Evolutionary conservation across 1,140 invertebrate genomes (phyloP).

Genomic region (Drosophila nikananu): DNA sequence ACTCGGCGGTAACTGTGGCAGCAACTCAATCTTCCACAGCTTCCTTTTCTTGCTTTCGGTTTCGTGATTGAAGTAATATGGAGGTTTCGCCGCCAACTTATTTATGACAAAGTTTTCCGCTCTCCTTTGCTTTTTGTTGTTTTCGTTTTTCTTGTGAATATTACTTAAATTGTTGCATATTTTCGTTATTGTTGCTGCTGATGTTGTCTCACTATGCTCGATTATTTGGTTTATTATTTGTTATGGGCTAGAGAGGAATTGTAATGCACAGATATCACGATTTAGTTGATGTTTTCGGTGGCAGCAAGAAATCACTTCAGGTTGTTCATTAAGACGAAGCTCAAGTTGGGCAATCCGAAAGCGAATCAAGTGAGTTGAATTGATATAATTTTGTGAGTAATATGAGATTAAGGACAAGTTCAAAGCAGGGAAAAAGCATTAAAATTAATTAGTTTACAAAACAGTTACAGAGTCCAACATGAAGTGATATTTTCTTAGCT

Average conservation of each 20-base stretch:
- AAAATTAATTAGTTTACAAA: neutral
- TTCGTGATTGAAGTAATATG: conserved; percentile 75
- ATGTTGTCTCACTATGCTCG: conserved; percentile 46
- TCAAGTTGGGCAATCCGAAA: conserved; percentile 26
- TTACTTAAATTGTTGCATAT: conserved; percentile 68
- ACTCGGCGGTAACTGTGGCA: conserved; percentile 54
- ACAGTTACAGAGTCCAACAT: neutral
- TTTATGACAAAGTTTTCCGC: conserved; percentile 71
- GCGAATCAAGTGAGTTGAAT: conserved; percentile 14
- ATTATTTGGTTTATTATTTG: conserved; percentile 50
- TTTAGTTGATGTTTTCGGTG: conserved; percentile 54
- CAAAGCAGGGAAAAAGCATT: conserved; percentile 6
- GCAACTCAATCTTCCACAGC: conserved; percentile 58
- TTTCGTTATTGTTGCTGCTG: conserved; percentile 38
- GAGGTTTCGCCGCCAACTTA: conserved; percentile 53
- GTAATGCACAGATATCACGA: conserved; percentile 71
- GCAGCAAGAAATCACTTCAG: conserved; percentile 71
- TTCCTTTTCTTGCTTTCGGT: conserved; percentile 69
- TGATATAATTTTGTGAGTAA: neutral
- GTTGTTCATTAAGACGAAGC: conserved; percentile 36
- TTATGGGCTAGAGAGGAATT: conserved; percentile 59
- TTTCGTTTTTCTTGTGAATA: conserved; percentile 54
- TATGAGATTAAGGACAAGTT: conserved; percentile 18
- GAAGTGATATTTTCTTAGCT: conserved; percentile 49
- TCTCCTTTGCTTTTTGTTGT: conserved; percentile 46